These are phyloP conservation scores for Uloborus diversus DNA, from an alignment of 1,140 invertebrate genomes.

Conservation along the genomic window DNA sequence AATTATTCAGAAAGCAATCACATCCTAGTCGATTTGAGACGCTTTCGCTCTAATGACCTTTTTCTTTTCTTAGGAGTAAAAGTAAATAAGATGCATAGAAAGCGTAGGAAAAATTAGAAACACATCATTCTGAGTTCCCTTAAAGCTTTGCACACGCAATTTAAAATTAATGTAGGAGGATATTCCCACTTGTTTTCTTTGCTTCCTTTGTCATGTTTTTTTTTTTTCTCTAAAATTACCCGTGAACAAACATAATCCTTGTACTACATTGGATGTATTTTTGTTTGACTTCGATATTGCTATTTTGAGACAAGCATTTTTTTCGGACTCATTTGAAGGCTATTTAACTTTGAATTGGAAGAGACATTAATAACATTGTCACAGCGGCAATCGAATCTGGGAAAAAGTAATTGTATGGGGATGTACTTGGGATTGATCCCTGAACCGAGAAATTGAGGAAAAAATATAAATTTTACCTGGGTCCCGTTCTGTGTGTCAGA, in stretches of 20 bases:
- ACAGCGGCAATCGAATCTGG: no score
- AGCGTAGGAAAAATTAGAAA: neutral
- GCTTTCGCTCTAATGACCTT: neutral
- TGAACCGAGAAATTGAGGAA: no score
- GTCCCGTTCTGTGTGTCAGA: no score
- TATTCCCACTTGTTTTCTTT: no score
- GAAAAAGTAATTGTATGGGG: no score
- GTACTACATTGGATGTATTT: no score
- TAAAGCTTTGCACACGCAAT: neutral
- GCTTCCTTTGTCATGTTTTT: neutral
- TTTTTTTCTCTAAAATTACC: neutral
- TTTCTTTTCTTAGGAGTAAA: neutral
- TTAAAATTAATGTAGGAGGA: neutral
- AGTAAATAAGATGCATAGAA: no score
- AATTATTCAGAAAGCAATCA: neutral
- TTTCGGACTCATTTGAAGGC: neutral
- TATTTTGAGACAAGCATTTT: neutral
- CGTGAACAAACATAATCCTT: neutral
- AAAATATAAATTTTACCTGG: no score
- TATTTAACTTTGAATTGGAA: neutral
- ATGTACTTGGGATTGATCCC: no score
- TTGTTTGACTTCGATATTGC: neutral
- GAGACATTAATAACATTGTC: no score
- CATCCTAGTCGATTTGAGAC: neutral
- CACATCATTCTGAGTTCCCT: neutral